Percentiles rank a stretch among this genome's conserved stretches.
Evolutionary conservation across 2,797 vertebrate genomes (phyloP).

Genomic region (Chromobotia macracanthus): DNA sequence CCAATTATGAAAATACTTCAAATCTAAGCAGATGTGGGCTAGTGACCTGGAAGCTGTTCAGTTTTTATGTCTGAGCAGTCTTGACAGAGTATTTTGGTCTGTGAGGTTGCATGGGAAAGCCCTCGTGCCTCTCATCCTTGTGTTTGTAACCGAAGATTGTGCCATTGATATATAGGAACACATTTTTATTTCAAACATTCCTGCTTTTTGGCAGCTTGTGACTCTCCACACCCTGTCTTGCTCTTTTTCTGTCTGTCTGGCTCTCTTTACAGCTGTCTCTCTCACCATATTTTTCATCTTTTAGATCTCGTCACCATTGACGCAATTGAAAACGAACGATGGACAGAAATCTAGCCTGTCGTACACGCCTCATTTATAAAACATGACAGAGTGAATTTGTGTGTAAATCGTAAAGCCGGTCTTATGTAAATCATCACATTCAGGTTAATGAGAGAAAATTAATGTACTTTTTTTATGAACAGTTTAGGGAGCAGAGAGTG

Average conservation of each 20-base stretch:
- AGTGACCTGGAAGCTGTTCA: slow-evolving; percentile 40
- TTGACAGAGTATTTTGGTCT: slow-evolving; percentile 23
- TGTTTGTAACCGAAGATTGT: slow-evolving; percentile 8
- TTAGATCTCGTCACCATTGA: no score
- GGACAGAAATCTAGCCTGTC: no score
- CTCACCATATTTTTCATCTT: not conserved
- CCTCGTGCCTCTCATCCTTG: slow-evolving; percentile 21
- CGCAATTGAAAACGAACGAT: no score
- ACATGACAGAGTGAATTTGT: no score
- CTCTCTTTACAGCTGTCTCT: not conserved
- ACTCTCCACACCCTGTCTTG: not conserved
- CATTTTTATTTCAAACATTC: slow-evolving; percentile 6
- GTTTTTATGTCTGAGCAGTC: slow-evolving; percentile 42
- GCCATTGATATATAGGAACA: not conserved
- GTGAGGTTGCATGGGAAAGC: not conserved
- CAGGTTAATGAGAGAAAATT: no score
- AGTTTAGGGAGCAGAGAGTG: no score
- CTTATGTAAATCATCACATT: no score
- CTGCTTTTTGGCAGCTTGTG: not conserved
- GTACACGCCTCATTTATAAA: no score
- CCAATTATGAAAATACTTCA: slow-evolving; percentile 23
- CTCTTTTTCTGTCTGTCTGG: not conserved
- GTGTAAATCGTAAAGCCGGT: no score
- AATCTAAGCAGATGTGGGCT: slow-evolving; percentile 37
- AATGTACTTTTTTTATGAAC: no score